Evolutionary conservation across 2,797 vertebrate genomes (phyloP).

Genomic region (Anolis apletophallus): DNA sequence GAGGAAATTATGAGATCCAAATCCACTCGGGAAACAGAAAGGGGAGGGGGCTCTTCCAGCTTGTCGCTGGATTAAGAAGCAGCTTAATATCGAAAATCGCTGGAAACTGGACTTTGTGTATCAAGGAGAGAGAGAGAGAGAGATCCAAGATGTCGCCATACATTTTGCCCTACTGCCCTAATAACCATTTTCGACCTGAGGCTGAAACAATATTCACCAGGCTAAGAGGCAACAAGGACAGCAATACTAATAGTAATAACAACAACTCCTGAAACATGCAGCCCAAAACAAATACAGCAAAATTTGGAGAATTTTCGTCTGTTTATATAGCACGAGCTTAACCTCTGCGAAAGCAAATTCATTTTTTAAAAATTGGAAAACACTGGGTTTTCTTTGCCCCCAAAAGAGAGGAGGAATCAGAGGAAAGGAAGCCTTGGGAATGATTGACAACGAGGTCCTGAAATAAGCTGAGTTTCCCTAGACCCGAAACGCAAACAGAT

Average conservation of each 20-base stretch:
- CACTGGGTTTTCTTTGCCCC: too few relatives aligned
- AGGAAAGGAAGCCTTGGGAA: too few relatives aligned
- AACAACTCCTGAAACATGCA: too few relatives aligned
- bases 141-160: too few relatives aligned
- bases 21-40: neutral
- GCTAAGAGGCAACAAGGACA: too few relatives aligned
- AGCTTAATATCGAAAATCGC: neutral
- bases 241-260: neutral
- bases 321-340: neutral
- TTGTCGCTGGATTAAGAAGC: neutral
- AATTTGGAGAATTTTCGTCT: neutral
- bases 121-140: neutral
- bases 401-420: too few relatives aligned
- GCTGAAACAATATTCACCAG: neutral
- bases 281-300: too few relatives aligned
- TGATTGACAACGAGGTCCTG: too few relatives aligned
- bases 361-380: neutral
- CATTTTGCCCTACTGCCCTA: too few relatives aligned
- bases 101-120: neutral
- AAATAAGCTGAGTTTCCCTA: neutral
- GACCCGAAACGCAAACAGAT: neutral
- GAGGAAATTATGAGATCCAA: conserved; percentile 20
- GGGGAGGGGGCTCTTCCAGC: neutral
- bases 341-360: too few relatives aligned
- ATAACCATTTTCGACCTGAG: neutral